Conservation (phyloP, 53 echinoderm and acorn worm species). For the Echinarachnius parma region DNA sequence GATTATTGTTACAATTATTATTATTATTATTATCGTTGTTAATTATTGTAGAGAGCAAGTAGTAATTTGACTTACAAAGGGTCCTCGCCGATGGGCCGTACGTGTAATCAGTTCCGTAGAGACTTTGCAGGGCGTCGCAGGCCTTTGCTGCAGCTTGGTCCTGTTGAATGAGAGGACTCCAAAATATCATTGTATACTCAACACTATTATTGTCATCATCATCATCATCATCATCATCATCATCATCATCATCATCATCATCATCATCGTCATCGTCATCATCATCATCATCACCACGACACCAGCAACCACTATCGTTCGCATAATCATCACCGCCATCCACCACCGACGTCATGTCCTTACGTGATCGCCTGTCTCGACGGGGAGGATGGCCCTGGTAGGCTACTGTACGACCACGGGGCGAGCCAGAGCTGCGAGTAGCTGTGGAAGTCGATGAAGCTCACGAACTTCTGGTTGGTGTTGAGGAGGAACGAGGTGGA, state of each 20-base stretch:
- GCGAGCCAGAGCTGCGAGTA: conserved; percentile 72
- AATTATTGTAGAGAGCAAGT: no score
- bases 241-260: conserved; percentile 20
- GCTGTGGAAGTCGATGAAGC: conserved; percentile 73
- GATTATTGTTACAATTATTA: no score
- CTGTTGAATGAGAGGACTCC: no score
- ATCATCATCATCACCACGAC: conserved; percentile 20
- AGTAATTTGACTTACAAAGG: no score
- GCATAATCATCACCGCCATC: conserved; percentile 14
- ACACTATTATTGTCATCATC: conserved; percentile 2
- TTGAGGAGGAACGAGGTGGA: conserved; percentile 52
- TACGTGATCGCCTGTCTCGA: conserved; percentile 57
- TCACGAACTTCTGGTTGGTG: conserved; percentile 44
- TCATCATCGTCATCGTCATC: conserved; percentile 27
- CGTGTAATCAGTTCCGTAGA: no score
- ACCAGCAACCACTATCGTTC: no score
- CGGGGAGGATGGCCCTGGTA: conserved; percentile 38
- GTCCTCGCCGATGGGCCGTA: no score
- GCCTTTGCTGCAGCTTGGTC: no score
- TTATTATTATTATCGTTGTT: no score
- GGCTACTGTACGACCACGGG: conserved; percentile 76
- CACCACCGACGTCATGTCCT: no score
- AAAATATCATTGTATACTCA: no score
- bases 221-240: conserved; percentile 22
- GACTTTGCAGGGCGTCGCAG: no score